These are phyloP conservation scores for Dyspetes luteomarginatus DNA, from an alignment of 2,888 invertebrate genomes.

Conservation along the genomic window DNA sequence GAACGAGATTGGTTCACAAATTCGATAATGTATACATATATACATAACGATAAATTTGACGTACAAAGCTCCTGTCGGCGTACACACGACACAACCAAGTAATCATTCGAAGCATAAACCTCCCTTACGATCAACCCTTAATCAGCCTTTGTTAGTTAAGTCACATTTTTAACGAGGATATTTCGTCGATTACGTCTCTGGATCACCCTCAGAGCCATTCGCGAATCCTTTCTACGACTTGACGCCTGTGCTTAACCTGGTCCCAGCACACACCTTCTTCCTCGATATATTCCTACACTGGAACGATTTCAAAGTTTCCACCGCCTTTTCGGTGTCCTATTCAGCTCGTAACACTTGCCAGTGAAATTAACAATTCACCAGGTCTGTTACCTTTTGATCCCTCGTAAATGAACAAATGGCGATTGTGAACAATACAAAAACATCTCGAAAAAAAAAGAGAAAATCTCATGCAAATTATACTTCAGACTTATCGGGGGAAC, in stretches of 20 bases:
- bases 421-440: slow-evolving; percentile 3
- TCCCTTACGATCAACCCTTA: slow-evolving; percentile 65
- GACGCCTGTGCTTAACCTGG: not conserved
- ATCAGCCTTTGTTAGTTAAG: slow-evolving; percentile 67
- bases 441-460: no score
- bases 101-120: slow-evolving; percentile 58
- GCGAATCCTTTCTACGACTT: slow-evolving; percentile 53
- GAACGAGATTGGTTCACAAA: not conserved
- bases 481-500: not conserved
- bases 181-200: slow-evolving; percentile 58
- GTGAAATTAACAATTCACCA: slow-evolving; percentile 1
- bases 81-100: no score
- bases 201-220: slow-evolving; percentile 39
- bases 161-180: slow-evolving; percentile 64
- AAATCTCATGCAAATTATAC: no score
- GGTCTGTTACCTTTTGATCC: slow-evolving; percentile 26
- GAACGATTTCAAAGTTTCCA: slow-evolving; percentile 26
- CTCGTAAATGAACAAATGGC: not conserved
- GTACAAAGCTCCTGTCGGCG: no score
- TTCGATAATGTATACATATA: not conserved
- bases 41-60: no score
- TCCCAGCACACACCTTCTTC: not conserved
- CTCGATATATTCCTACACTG: not conserved
- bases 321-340: not conserved
- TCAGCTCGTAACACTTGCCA: not conserved